These are phyloP conservation scores for Caenorhabditis plicata DNA, from an alignment of 2,888 invertebrate species.

Conservation along the genomic window DNA sequence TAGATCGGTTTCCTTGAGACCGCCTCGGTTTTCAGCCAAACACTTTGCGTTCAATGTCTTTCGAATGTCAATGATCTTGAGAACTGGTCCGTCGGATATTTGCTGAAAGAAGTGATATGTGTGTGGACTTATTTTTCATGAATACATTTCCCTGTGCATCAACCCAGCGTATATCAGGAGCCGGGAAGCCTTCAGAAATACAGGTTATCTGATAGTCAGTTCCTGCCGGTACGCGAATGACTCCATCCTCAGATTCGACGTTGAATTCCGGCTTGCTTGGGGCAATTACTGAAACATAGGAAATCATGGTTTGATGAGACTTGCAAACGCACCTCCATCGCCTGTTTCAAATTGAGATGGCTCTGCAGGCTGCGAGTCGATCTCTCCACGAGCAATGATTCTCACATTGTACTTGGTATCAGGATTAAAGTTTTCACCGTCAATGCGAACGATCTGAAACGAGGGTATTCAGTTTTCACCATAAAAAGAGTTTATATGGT, in stretches of 20 bases:
- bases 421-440: conserved; percentile 64
- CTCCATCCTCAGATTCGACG: conserved; percentile 55
- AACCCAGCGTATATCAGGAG: conserved; percentile 61
- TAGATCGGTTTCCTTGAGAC: conserved; percentile 53
- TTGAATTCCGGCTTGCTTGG: conserved; percentile 59
- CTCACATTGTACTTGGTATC: conserved; percentile 60
- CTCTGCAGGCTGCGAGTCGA: conserved; percentile 56
- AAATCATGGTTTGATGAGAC: background rate
- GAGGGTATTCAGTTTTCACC: too few species aligned
- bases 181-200: conserved; percentile 57
- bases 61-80: conserved; percentile 55
- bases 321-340: conserved; percentile 56
- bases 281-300: conserved; percentile 49
- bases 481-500: background rate
- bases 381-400: conserved; percentile 60
- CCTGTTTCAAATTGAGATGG: conserved; percentile 52
- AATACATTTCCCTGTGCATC: conserved; percentile 60
- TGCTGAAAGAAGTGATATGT: conserved; percentile 29
- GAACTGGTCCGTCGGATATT: conserved; percentile 51
- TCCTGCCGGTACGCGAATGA: conserved; percentile 60
- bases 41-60: conserved; percentile 52
- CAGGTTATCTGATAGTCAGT: conserved; percentile 54
- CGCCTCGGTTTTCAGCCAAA: conserved; percentile 61
- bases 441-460: conserved; percentile 47
- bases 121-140: conserved; percentile 3